A percentile compares a stretch with the other conserved stretches of the same genome.
Conservation (phyloP, 2,113 vertebrate genomes). For the Tursiops truncatus region DNA sequence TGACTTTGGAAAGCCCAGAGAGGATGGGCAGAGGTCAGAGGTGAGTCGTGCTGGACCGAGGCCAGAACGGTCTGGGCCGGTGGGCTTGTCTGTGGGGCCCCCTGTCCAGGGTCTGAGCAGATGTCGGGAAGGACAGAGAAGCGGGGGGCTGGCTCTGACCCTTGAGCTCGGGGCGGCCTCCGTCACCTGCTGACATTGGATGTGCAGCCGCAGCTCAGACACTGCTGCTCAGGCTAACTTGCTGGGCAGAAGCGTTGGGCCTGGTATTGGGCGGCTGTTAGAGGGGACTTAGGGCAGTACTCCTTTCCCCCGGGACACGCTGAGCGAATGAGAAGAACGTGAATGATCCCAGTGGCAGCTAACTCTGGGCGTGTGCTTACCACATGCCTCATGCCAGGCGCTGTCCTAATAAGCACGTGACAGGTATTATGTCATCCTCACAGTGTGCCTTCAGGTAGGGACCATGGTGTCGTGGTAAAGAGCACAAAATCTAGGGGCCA, state of each 20-base stretch:
- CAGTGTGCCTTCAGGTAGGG: fast-evolving
- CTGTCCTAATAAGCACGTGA: not conserved
- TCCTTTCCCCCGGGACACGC: not conserved
- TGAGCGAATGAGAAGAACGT: not conserved
- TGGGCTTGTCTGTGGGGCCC: not conserved
- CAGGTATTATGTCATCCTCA: fast-evolving
- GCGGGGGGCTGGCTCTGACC: too few species aligned
- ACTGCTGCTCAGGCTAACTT: not conserved
- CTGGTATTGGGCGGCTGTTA: fast-evolving
- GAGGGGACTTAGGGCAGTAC: not conserved
- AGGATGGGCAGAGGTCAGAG: too few species aligned
- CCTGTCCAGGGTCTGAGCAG: not conserved
- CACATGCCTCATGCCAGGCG: fast-evolving
- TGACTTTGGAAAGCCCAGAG: conserved; percentile 2
- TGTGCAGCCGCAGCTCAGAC: not conserved
- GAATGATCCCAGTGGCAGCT: not conserved
- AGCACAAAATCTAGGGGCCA: not conserved
- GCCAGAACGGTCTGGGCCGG: not conserved
- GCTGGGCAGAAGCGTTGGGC: not conserved
- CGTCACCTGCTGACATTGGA: fast-evolving
- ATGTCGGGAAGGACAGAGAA: not conserved
- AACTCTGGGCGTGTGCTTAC: fast-evolving
- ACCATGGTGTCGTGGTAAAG: fast-evolving
- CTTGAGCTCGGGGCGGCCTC: fast-evolving
- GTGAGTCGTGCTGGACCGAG: fast-evolving